Evolutionary conservation across 2,888 invertebrate genomes (phyloP), one percentile per base, ranked within the genome.

Genomic region (Archaeoteleia sp.): DNA sequence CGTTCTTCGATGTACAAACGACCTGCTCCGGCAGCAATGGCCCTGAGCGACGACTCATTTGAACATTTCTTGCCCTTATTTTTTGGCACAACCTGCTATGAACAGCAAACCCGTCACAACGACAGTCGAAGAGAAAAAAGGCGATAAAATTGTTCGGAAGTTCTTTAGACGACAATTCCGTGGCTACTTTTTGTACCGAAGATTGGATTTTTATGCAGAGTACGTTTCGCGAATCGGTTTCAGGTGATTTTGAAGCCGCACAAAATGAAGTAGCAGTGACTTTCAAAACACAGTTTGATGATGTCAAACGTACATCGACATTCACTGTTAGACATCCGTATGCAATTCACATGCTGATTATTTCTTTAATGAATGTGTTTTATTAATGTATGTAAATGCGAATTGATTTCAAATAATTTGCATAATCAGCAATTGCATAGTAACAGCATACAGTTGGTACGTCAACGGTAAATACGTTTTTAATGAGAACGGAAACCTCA

Each of bases 401-500:
- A 20, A 20, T 2, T 20, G 20, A 20, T 20, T 20, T 20, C 3
- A 20, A 20, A 20, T 4, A 5, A 4, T 20, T 5, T 5, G 3
- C 5, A 5, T 20, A 20, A 20, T 20, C 17, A n/a, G 23, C 15
- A 34, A 13, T 34, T 13, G 12, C 34, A 13, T 2, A 13, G 9
- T 2, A 10, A 10, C 20, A 10, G 23, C 20, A 32, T 42, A 42
- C 20, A 32, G 14, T 29, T 42, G 23, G 27, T 34, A 43, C 23
- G 54, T 32, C 42, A 54, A 12, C 30, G 13, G 45, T 55, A 45
- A 45, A 55, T 55, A 55, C 45, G 45, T 29, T 55, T 55, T 45
- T 55, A 55, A 55, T 55, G 55, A 55, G 43, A 45, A 35, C 20
- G 15, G 27, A 55, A 55, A 20, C 45, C 55, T 45, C 55, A 20